These are phyloP conservation scores for Leucophenga varia DNA, from an alignment of 1,140 invertebrate genomes.

Conservation along the genomic window DNA sequence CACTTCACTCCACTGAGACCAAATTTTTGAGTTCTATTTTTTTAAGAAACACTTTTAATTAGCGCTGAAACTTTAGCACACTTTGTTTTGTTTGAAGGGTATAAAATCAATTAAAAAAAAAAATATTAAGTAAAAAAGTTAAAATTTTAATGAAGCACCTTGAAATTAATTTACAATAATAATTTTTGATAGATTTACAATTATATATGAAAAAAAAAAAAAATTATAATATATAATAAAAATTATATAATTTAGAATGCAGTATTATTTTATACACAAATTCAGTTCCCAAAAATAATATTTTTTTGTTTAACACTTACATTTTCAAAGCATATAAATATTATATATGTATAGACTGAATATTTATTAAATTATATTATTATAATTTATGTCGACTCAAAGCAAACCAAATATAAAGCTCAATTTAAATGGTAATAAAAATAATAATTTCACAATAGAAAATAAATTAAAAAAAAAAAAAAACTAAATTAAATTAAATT, in stretches of 20 bases:
- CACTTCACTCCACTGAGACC: no score
- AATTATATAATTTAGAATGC: not conserved
- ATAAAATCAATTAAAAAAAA: slow-evolving; percentile 4
- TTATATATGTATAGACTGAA: slow-evolving; percentile 54
- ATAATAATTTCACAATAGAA: no score
- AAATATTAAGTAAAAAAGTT: not conserved
- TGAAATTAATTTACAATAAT: not conserved
- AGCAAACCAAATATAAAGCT: no score
- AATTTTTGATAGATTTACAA: no score
- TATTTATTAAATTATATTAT: slow-evolving; percentile 21
- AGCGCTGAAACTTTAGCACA: no score
- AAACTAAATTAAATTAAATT: no score
- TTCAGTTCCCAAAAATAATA: not conserved
- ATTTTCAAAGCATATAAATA: slow-evolving; percentile 32
- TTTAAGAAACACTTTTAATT: no score
- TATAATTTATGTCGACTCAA: not conserved
- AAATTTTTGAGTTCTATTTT: no score
- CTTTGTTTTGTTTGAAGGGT: no score
- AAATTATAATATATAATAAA: slow-evolving; percentile 2
- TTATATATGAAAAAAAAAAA: not conserved
- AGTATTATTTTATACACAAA: not conserved
- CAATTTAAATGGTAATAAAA: no score
- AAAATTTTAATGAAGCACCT: not conserved
- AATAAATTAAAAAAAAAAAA: no score
- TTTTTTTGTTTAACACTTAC: not conserved